phyloP scores from a whole-genome alignment of 2,888 invertebrate species.

The Tenthredo distinguenda region DNA sequence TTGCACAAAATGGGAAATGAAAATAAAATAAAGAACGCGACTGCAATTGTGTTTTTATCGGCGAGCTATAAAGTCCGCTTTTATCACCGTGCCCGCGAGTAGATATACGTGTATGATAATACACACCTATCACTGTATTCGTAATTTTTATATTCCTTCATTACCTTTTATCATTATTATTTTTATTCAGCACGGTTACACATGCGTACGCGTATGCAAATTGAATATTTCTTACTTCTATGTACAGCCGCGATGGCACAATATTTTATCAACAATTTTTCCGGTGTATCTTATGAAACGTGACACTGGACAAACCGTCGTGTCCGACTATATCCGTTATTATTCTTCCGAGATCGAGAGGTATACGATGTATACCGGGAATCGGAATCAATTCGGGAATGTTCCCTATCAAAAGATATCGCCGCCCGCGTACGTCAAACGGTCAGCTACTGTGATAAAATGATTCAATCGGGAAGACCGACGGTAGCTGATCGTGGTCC shows the following conservation, averaged over 20 bases:
- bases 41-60: conserved; percentile 7
- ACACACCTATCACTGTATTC: neutral
- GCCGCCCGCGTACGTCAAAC: neutral
- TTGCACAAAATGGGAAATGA: neutral
- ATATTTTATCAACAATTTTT: conserved; percentile 9
- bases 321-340: neutral
- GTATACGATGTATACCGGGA: neutral
- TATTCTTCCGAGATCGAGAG: neutral
- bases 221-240: neutral
- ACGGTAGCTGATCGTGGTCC: neutral
- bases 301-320: neutral
- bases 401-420: neutral
- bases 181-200: neutral
- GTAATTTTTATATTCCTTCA: neutral
- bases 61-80: neutral
- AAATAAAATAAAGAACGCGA: neutral
- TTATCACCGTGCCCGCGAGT: conserved; percentile 12
- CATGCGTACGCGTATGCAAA: neutral
- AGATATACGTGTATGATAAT: neutral
- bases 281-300: neutral
- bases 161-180: neutral
- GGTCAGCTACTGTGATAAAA: neutral
- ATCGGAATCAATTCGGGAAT: neutral
- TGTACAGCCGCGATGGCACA: neutral
- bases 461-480: neutral